A percentile compares a stretch with the other conserved stretches of the same genome.
Conservation (phyloP, 2,888 invertebrate species). For the Synergus japonicus region DNA sequence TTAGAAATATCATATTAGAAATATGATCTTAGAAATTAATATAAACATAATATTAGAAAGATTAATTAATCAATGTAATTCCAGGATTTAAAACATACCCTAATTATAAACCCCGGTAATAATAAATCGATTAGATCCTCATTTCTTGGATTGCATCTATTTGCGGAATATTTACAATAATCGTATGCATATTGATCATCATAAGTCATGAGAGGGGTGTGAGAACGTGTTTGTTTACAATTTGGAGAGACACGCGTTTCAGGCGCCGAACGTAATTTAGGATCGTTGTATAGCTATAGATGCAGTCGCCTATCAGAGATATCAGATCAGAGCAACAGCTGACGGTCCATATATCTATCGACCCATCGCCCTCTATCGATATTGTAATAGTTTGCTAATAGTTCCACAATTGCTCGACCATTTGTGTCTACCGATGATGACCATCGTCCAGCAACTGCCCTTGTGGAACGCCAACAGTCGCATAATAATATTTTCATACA, state of each 20-base stretch:
- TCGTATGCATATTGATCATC: neutral
- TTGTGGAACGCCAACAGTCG: neutral
- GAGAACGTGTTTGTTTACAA: conserved; percentile 46
- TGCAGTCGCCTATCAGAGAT: conserved; percentile 57
- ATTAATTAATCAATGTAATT: too few relatives aligned
- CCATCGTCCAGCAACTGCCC: conserved; percentile 46
- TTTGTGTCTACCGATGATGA: conserved; percentile 43
- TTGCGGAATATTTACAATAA: neutral
- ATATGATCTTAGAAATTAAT: neutral
- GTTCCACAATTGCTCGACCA: conserved; percentile 65
- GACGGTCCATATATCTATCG: conserved; percentile 67
- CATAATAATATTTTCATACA: conserved; percentile 31
- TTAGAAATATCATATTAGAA: neutral
- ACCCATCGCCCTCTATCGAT: conserved; percentile 63
- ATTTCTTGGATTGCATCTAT: neutral
- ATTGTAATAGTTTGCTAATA: conserved; percentile 71
- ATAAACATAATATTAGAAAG: too few relatives aligned
- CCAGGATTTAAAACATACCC: too few relatives aligned
- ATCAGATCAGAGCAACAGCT: conserved; percentile 64
- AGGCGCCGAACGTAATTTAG: conserved; percentile 45
- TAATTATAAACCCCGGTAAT: neutral
- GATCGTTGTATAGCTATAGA: conserved; percentile 30
- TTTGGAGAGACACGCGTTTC: conserved; percentile 49
- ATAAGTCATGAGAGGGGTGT: conserved; percentile 37
- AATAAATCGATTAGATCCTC: neutral